Evolutionary conservation across 2,113 vertebrate genomes (phyloP), one percentile per base, ranked within the genome.

Genomic region (Hoplias malabaricus): DNA sequence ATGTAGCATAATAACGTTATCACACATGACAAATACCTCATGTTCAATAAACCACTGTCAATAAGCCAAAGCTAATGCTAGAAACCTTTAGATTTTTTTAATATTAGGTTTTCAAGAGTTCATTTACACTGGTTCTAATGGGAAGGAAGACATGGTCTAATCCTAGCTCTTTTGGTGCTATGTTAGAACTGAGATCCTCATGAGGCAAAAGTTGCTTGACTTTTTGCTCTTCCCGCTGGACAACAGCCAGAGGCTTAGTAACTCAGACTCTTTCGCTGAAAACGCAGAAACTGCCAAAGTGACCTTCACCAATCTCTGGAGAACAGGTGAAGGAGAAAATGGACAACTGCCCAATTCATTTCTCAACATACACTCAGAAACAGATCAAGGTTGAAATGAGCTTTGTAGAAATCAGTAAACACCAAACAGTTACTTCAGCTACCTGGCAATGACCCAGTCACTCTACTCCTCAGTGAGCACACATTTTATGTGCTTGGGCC

Each of bases 91-190:
- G n/a, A n/a, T n/a, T n/a, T n/a, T n/a, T n/a, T n/a, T n/a, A n/a
- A n/a, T n/a, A n/a, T n/a, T n/a, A n/a, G n/a, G n/a, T n/a, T n/a
- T n/a, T n/a, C n/a, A n/a, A n/a, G n/a, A n/a, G n/a, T n/a, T n/a
- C 34, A 36, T 36, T 76, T 77, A 80, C 53, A n/a, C 53, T 54
- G 7, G 21, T 25, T 54, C 6, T n/a, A 21, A 53, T 53, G 5
- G 21, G 9, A 53, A 6, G 6, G 19, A 57, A 29, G 54, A 12
- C 25, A 57, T 12, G 12, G 7, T 31, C 12, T 27, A 12, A 29
- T 25, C 13, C 46, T 21, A 53, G 23, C 16, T 16, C 12, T 59
- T 3, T 3, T 14, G 13, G 11, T n/a, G 5, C 50, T 5, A 8
- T 9, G 14, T 29, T 29, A 13, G 5, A 29, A 11, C 23, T 33